Base-by-base conservation (phyloP, 1,140 invertebrate species). In the Archegozetes longisetosus region DNA sequence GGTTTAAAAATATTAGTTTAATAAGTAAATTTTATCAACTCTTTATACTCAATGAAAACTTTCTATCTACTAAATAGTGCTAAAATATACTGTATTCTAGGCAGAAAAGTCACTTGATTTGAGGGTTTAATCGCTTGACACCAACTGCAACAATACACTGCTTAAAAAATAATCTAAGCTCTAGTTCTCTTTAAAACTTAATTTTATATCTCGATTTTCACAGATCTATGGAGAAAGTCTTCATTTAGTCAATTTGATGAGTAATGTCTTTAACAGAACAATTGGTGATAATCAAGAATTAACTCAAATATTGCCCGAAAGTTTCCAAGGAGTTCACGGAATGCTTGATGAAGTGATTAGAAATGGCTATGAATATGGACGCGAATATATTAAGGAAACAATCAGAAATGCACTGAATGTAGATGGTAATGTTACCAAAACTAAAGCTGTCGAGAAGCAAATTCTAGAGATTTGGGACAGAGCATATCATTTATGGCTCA, bases 151-250 rank as follows among this genome's bases (percentile, higher is more conserved):
- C 14, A 49, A 52, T 27, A 25, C 12, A 29, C 50, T 47, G 40
- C 29, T 26, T 54, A 46, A 55, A 12, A 55, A 32, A 0, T 53
- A 51, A 51, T 12, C 40, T 53, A 40, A 27, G 14, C 13, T 9
- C 27, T 29, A 46, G 3, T 60, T 25, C 17, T 55, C 14, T 14
- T 2, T 3, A 29, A 29, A 17, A 20, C 14, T 25, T 55, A 29
- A 4, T 22, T 48, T 40, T 57, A 20, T 57, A 17, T 17, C 22
- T 40, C 6, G 6, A 40, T 40, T 40, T 40, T 40, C 17, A 0
- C 72, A 95, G 86, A 82, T 95, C 59, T 96, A 97, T 71, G 86
- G 85, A 17, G 94, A 98, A 77, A 89, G 87, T 23, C 85, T 96
- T 69, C 88, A 94, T 67, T 77, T 98, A 26, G 80, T 95, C 23